phyloP scores from a whole-genome alignment of 2,888 invertebrate species.

The Cosmia pyralina region DNA sequence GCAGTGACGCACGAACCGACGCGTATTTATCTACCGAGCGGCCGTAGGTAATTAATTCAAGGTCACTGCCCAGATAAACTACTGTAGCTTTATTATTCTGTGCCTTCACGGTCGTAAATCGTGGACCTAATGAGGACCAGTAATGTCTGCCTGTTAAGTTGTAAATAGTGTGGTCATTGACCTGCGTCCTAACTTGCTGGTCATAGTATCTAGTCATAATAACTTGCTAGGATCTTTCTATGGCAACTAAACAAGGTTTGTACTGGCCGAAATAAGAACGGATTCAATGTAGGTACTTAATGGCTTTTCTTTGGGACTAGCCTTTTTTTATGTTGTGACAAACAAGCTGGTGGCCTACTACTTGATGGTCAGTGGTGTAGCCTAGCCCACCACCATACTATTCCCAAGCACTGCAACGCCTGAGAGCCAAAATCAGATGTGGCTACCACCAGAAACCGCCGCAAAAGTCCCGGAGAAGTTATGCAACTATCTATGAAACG shows the following conservation, averaged over 20 bases:
- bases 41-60: too few relatives aligned
- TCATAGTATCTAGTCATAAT: constrained; percentile 2
- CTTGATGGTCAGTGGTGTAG: not conserved
- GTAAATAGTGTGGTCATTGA: constrained; percentile 28
- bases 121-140: constrained; percentile 33
- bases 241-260: not conserved
- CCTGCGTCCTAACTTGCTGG: constrained; percentile 17
- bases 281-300: not conserved
- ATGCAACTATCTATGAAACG: not conserved
- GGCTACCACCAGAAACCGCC: not conserved
- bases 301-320: not conserved
- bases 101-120: constrained; percentile 8
- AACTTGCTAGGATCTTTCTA: not conserved
- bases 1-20: too few relatives aligned
- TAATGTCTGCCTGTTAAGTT: constrained; percentile 14
- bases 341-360: not conserved
- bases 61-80: too few relatives aligned
- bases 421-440: not conserved
- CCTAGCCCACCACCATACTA: not conserved
- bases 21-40: too few relatives aligned
- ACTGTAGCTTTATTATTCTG: too few relatives aligned
- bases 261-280: not conserved
- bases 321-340: not conserved
- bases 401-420: not conserved
- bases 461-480: not conserved